Conservation (phyloP, 2,888 invertebrate genomes). For the Drosophila hamatofila region DNA sequence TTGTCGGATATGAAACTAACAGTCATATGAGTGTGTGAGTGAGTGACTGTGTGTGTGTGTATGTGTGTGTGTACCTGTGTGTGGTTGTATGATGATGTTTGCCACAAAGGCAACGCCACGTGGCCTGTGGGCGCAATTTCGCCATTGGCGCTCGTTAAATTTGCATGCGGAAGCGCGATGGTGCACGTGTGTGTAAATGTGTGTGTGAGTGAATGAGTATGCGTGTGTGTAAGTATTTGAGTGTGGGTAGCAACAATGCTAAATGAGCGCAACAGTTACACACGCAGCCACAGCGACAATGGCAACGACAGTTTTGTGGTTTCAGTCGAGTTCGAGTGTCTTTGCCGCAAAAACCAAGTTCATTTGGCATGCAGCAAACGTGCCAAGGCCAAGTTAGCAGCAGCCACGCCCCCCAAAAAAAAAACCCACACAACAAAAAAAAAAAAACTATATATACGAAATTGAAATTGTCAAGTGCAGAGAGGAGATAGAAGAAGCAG, state of each 20-base stretch:
- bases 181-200: slow-evolving; percentile 2
- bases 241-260: slow-evolving; percentile 27
- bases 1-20: slow-evolving; percentile 64
- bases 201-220: background rate
- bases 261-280: slow-evolving; percentile 61
- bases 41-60: slow-evolving; percentile 4
- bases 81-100: slow-evolving; percentile 22
- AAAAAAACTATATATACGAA: slow-evolving; percentile 37
- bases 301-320: slow-evolving; percentile 59
- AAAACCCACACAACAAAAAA: background rate
- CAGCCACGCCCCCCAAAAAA: slow-evolving; percentile 27
- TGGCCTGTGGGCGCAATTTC: slow-evolving; percentile 69
- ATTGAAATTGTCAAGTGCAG: slow-evolving; percentile 60
- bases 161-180: slow-evolving; percentile 67
- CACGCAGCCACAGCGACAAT: background rate
- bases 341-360: slow-evolving; percentile 46
- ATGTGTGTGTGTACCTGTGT: slow-evolving; percentile 17
- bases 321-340: slow-evolving; percentile 30
- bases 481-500: too few relatives aligned
- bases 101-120: slow-evolving; percentile 71
- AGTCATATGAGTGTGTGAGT: slow-evolving; percentile 4
- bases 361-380: slow-evolving; percentile 77
- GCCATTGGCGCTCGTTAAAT: slow-evolving; percentile 80
- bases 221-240: slow-evolving; percentile 5
- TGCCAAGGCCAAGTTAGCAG: slow-evolving; percentile 68